Evolutionary conservation across 2,113 vertebrate genomes (phyloP).

Genomic region (Pterocles orientalis): DNA sequence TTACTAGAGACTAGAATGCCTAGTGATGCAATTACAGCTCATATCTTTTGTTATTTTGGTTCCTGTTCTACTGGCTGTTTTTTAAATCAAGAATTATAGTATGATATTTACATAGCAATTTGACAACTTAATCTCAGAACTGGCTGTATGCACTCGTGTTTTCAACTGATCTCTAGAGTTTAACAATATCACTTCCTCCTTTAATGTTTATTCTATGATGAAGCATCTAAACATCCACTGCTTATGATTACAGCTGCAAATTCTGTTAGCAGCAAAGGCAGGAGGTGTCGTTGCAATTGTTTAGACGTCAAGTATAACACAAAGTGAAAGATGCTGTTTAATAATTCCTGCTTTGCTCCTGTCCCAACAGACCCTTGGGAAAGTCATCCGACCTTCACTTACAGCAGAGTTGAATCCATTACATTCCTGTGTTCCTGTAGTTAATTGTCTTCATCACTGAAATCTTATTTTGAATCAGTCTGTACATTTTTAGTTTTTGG

Average conservation of each 20-base stretch:
- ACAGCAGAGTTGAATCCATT: neutral
- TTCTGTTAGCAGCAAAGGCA: neutral
- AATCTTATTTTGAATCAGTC: neutral
- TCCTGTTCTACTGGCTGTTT: neutral
- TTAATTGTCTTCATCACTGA: neutral
- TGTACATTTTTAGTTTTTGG: neutral
- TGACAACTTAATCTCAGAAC: neutral
- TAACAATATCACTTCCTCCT: neutral
- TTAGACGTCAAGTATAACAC: neutral
- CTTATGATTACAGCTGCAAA: neutral
- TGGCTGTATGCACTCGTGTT: neutral
- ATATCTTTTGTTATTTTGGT: neutral
- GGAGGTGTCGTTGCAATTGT: neutral
- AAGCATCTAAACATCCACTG: neutral
- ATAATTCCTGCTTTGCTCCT: neutral
- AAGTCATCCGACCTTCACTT: neutral
- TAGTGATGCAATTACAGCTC: neutral
- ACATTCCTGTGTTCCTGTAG: neutral
- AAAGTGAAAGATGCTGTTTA: neutral
- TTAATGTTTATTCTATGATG: neutral
- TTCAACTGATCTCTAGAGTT: neutral
- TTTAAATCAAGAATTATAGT: neutral
- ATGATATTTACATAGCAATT: neutral
- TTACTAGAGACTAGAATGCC: neutral
- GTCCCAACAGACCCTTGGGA: neutral